Conservation (phyloP, 2,888 invertebrate genomes). For the Melanargia galathea region DNA sequence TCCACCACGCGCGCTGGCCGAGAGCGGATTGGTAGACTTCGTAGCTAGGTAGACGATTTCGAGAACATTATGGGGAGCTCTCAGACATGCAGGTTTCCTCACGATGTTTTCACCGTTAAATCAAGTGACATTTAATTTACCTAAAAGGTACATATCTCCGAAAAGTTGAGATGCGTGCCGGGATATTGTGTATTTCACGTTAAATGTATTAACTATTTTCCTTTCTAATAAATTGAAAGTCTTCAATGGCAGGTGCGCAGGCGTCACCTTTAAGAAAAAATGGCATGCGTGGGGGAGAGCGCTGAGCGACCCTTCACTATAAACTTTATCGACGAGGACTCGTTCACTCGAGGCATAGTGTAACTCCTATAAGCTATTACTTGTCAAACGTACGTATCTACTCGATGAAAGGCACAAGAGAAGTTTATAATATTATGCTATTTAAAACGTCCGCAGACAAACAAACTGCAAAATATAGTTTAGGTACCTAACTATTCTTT, state of each 20-base stretch:
- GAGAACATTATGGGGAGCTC: too few relatives aligned
- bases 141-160: too few relatives aligned
- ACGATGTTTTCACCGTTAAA: too few relatives aligned
- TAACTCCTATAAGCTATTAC: conserved; percentile 20
- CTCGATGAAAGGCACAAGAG: not conserved
- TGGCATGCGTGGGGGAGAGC: conserved; percentile 55
- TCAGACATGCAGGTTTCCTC: too few relatives aligned
- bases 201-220: conserved; percentile 3
- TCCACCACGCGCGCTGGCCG: too few relatives aligned
- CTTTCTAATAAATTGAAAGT: conserved; percentile 46
- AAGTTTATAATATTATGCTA: conserved; percentile 6
- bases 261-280: conserved; percentile 72
- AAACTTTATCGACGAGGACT: conserved; percentile 31
- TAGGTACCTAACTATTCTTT: too few relatives aligned
- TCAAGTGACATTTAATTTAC: too few relatives aligned
- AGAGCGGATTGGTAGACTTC: too few relatives aligned
- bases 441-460: not conserved
- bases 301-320: conserved; percentile 50
- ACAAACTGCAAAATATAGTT: not conserved
- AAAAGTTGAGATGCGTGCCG: too few relatives aligned
- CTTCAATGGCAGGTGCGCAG: conserved; percentile 69
- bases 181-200: too few relatives aligned
- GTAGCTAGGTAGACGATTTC: too few relatives aligned
- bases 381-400: not conserved
- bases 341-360: conserved; percentile 23